phyloP scores from a whole-genome alignment of 2,113 vertebrate species.

The Camelus dromedarius region DNA sequence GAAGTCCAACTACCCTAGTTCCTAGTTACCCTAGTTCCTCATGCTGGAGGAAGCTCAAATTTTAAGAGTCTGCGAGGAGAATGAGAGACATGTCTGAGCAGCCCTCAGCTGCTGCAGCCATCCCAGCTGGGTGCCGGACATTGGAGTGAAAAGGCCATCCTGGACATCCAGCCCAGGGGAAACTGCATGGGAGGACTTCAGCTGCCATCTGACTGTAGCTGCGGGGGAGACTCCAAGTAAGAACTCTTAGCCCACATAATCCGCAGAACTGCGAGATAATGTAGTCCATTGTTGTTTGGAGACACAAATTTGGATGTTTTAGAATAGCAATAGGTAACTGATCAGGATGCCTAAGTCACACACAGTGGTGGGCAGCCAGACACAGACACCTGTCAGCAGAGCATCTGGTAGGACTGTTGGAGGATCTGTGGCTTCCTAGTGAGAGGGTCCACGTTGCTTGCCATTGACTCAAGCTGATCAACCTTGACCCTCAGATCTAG shows the following conservation, averaged over 20 bases:
- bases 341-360: not conserved
- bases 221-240: not conserved
- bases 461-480: not conserved
- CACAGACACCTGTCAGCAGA: not conserved
- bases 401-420: constrained; percentile 51
- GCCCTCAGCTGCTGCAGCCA: not conserved
- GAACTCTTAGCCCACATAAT: not conserved
- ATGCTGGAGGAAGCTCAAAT: not conserved
- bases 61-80: not conserved
- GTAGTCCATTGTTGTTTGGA: not conserved
- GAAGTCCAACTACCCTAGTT: not conserved
- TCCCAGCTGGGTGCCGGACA: not conserved
- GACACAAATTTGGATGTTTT: not conserved
- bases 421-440: not conserved
- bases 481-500: not conserved
- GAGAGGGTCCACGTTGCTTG: constrained; percentile 44
- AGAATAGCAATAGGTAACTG: not conserved
- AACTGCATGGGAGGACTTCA: not conserved
- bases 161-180: not conserved
- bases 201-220: not conserved
- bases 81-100: not conserved
- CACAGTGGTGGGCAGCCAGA: not conserved
- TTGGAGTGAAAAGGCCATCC: not conserved
- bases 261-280: not conserved
- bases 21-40: not conserved